Conservation (phyloP, 2,113 vertebrate genomes). For the Helogale parvula region DNA sequence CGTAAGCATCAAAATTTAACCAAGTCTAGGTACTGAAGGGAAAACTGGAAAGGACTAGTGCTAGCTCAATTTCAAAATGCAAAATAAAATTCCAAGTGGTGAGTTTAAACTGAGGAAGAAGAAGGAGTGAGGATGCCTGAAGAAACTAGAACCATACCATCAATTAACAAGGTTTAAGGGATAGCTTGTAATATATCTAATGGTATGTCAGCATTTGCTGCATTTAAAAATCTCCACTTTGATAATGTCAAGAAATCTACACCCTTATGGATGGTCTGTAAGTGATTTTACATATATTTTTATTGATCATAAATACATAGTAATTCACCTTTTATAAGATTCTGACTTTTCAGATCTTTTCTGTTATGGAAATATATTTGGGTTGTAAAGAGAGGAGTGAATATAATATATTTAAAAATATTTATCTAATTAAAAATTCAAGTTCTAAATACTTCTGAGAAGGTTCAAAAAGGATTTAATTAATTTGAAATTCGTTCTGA, state of each 20-base stretch:
- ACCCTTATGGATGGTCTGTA: background rate
- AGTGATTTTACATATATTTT: background rate
- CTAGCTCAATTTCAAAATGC: background rate
- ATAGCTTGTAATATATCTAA: background rate
- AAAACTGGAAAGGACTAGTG: background rate
- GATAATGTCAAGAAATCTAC: background rate
- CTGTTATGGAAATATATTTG: background rate
- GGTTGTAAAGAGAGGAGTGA: background rate
- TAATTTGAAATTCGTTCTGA: background rate
- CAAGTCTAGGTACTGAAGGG: background rate
- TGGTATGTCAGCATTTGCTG: background rate
- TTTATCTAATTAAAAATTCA: background rate
- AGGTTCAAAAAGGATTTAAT: background rate
- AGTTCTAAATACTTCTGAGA: background rate
- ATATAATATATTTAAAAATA: background rate
- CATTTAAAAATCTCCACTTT: background rate
- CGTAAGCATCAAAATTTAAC: background rate
- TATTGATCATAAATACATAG: background rate
- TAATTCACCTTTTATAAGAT: background rate
- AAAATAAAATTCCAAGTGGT: background rate
- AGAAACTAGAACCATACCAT: background rate
- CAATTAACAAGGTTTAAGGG: background rate
- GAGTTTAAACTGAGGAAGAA: background rate
- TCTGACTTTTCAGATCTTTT: background rate
- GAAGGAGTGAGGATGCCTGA: background rate